Conservation (phyloP, 2,113 vertebrate genomes). For the Sorex fumeus region DNA sequence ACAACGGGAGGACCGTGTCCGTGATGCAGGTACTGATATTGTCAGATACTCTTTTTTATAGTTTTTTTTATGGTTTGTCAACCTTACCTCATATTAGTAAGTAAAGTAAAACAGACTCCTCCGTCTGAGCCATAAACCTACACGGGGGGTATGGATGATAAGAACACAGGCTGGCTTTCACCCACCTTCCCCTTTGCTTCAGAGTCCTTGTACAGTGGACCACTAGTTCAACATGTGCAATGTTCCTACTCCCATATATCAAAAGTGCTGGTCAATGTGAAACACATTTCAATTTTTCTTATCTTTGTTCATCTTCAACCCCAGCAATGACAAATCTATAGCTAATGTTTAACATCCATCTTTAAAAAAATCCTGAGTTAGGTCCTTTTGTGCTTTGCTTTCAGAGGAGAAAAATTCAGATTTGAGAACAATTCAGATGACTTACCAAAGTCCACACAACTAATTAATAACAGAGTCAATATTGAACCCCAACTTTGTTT, state of each 20-base stretch:
- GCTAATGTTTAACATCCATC: constrained; percentile 15
- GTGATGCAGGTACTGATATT: too few relatives aligned
- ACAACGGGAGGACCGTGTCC: too few relatives aligned
- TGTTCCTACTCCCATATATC: neutral
- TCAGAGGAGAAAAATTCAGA: neutral
- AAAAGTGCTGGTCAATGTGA: neutral
- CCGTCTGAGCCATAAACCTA: neutral
- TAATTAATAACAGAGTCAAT: neutral
- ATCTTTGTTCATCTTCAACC: neutral
- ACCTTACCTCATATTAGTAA: neutral
- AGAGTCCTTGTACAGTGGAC: neutral
- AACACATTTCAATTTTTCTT: neutral
- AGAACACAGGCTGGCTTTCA: neutral
- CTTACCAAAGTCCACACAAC: neutral
- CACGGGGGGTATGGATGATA: neutral
- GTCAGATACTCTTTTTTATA: neutral
- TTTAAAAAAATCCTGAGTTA: neutral
- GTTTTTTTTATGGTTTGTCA: neutral
- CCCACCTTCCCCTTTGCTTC: neutral
- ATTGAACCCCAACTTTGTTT: neutral
- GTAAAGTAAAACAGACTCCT: neutral
- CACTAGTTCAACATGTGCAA: neutral
- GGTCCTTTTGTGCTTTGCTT: neutral
- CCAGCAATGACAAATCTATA: neutral
- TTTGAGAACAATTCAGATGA: neutral